A percentile compares a stretch with the other conserved stretches of the same genome.
Evolutionary conservation across 53 echinoderm and acorn worm species (phyloP).

Genomic region (Pentamera pediparva): DNA sequence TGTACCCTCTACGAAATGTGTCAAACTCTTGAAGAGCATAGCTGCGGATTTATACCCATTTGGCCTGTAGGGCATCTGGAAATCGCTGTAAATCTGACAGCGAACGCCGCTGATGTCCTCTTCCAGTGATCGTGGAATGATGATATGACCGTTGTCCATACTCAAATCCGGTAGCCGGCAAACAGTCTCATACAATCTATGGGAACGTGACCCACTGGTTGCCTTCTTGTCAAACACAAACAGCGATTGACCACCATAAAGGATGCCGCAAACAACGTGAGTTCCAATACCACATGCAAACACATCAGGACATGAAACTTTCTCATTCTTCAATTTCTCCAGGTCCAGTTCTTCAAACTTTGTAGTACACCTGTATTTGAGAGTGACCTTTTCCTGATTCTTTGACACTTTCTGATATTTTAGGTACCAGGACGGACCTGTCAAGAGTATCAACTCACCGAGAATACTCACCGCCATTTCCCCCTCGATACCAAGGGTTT

Average conservation of each 20-base stretch:
- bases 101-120: background rate
- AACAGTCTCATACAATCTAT: background rate
- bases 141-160: too few relatives aligned
- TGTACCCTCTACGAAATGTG: slow-evolving; percentile 33
- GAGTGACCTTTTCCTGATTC: slow-evolving; percentile 34
- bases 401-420: slow-evolving; percentile 8
- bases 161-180: background rate
- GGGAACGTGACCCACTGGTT: background rate
- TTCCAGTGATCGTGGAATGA: too few relatives aligned
- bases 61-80: slow-evolving; percentile 23
- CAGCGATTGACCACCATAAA: slow-evolving; percentile 53
- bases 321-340: slow-evolving; percentile 25
- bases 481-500: slow-evolving; percentile 21
- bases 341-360: slow-evolving; percentile 51
- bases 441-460: slow-evolving; percentile 24
- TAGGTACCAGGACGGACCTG: slow-evolving; percentile 46
- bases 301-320: slow-evolving; percentile 39
- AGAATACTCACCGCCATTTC: slow-evolving; percentile 40
- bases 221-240: slow-evolving; percentile 49
- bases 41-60: slow-evolving; percentile 37
- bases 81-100: slow-evolving; percentile 46
- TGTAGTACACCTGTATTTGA: slow-evolving; percentile 50
- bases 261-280: slow-evolving; percentile 45
- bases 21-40: slow-evolving; percentile 26
- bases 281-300: slow-evolving; percentile 44